phyloP scores from a whole-genome alignment of 2,113 vertebrate genomes.

The Neofelis nebulosa region DNA sequence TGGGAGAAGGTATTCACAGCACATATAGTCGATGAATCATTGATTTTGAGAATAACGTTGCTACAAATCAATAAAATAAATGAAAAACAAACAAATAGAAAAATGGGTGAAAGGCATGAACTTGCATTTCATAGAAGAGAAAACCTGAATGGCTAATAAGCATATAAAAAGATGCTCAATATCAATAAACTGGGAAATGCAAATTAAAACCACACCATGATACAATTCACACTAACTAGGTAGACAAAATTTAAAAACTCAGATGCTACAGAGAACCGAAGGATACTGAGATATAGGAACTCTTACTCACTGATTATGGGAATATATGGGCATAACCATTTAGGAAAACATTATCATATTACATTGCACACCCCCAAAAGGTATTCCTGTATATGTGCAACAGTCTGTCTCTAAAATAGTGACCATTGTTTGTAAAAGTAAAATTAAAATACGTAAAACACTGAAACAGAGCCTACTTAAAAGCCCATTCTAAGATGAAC shows the following conservation, averaged over 20 bases:
- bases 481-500: background rate
- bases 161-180: background rate
- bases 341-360: background rate
- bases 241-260: background rate
- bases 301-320: background rate
- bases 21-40: background rate
- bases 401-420: background rate
- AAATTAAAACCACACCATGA: background rate
- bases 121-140: slow-evolving; percentile 4
- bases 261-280: background rate
- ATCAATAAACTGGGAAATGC: background rate
- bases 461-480: background rate
- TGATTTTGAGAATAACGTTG: slow-evolving; percentile 35
- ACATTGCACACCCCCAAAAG: background rate
- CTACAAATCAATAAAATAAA: slow-evolving; percentile 17
- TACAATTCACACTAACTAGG: background rate
- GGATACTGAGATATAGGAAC: background rate
- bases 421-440: background rate
- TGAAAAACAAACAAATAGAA: slow-evolving; percentile 2
- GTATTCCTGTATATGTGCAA: background rate
- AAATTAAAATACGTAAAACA: background rate
- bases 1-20: background rate
- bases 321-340: background rate
- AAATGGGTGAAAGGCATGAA: background rate
- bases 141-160: background rate